Evolutionary conservation across 2,797 vertebrate species (phyloP).

Genomic region (Tachyglossus aculeatus): DNA sequence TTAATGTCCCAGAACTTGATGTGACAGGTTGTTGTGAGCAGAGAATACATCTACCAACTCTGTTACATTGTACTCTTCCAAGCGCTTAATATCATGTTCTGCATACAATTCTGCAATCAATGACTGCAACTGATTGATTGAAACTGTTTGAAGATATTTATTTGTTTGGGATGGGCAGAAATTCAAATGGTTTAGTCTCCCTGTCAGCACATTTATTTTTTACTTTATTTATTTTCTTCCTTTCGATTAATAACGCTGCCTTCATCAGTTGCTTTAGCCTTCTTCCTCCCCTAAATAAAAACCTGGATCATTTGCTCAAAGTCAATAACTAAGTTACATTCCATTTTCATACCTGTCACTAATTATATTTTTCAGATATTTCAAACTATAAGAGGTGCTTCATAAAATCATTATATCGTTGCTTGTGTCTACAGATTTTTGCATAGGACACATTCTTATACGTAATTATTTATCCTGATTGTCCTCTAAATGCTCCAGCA

Average conservation of each 20-base stretch:
- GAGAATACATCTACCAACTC: too few species aligned
- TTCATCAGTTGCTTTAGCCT: constrained; percentile 7
- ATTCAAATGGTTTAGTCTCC: constrained; percentile 6
- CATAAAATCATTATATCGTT: constrained; percentile 44
- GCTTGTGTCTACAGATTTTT: constrained; percentile 23
- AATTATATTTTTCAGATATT: constrained; percentile 17
- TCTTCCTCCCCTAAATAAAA: constrained; percentile 25
- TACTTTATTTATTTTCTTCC: constrained; percentile 13
- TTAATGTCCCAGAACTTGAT: too few species aligned
- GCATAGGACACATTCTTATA: neutral
- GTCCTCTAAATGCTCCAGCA: too few species aligned
- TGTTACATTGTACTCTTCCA: too few species aligned
- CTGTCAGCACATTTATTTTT: constrained; percentile 8
- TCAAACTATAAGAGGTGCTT: constrained; percentile 27
- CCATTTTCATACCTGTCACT: neutral
- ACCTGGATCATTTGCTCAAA: neutral
- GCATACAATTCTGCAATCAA: too few species aligned
- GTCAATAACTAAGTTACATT: constrained; percentile 18
- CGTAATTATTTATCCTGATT: too few species aligned
- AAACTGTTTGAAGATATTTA: constrained; percentile 33
- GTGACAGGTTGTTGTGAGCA: too few species aligned
- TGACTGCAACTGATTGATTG: constrained; percentile 20
- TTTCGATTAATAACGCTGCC: neutral
- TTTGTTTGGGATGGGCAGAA: constrained; percentile 25
- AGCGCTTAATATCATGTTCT: too few species aligned